Conservation (phyloP, 2,797 vertebrate species). For the Hydrolagus colliei region DNA sequence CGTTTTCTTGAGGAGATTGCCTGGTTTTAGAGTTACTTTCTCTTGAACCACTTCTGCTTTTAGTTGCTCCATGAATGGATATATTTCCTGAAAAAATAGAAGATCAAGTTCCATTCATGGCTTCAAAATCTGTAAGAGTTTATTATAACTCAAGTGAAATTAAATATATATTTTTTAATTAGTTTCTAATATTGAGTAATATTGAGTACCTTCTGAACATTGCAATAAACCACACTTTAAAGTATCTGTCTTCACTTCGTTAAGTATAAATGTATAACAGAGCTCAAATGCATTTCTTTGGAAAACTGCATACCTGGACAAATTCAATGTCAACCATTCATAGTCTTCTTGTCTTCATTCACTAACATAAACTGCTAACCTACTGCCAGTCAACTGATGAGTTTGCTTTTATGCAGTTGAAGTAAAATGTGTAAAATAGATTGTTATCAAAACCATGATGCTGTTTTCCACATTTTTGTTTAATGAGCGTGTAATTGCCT, state of each 20-base stretch:
- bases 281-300: not conserved
- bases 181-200: not conserved
- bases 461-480: not conserved
- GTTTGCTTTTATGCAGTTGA: constrained; percentile 6
- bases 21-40: not conserved
- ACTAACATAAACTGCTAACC: not conserved
- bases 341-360: not conserved
- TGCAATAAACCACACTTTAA: not conserved
- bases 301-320: not conserved
- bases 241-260: too few species aligned
- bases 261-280: not conserved
- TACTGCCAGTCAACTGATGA: not conserved
- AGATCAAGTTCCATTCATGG: not conserved
- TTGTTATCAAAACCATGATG: not conserved
- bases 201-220: not conserved
- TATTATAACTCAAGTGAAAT: not conserved
- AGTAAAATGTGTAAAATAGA: not conserved
- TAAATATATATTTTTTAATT: not conserved
- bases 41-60: not conserved
- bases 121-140: not conserved
- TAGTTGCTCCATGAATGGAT: constrained; percentile 18
- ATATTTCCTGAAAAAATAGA: not conserved
- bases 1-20: not conserved
- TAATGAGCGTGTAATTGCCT: constrained; percentile 24
- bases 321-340: constrained; percentile 12